Evolutionary conservation across 2,797 vertebrate species (phyloP).

Genomic region (Cossypha heuglini): DNA sequence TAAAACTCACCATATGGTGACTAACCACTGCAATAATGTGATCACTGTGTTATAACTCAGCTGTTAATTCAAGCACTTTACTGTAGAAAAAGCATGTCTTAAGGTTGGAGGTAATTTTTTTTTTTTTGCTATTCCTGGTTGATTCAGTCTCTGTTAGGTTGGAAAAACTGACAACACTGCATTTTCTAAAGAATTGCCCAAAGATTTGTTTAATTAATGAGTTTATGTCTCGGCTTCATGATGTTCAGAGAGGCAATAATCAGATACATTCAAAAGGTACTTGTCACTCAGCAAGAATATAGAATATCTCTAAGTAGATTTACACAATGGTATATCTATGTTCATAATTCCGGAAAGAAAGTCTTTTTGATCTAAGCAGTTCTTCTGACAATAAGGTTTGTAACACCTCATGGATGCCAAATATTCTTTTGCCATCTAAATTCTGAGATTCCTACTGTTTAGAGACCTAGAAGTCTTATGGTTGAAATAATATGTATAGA

Average conservation of each 20-base stretch:
- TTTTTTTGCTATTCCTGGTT: neutral
- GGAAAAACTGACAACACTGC: neutral
- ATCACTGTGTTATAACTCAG: neutral
- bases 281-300: neutral
- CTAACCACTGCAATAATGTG: neutral
- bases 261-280: neutral
- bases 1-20: neutral
- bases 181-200: neutral
- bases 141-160: neutral
- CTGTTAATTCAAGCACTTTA: neutral
- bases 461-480: neutral
- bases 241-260: neutral
- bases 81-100: neutral
- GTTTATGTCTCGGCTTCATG: neutral
- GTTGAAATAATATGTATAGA: neutral
- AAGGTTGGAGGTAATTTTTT: neutral
- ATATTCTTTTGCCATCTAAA: neutral
- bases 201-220: neutral
- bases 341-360: neutral
- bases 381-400: neutral
- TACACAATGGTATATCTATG: neutral
- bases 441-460: neutral
- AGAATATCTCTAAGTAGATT: neutral
- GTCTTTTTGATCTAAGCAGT: neutral
- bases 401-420: neutral